phyloP scores from a whole-genome alignment of 2,113 vertebrate genomes.

The Psilopsiagon aurifrons region DNA sequence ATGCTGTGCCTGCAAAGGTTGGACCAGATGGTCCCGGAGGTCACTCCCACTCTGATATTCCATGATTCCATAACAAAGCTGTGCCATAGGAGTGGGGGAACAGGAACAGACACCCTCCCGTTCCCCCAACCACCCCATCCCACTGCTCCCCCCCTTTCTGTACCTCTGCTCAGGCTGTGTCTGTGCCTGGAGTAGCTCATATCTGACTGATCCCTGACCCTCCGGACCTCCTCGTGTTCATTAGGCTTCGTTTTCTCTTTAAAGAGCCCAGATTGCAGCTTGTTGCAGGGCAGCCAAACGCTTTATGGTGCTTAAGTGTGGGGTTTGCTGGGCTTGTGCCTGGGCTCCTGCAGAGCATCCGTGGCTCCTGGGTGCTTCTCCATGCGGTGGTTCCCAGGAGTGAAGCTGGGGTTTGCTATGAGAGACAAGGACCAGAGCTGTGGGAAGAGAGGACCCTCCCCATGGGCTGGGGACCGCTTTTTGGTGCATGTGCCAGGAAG shows the following conservation, averaged over 20 bases:
- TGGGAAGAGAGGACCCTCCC: not conserved
- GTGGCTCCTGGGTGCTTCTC: not conserved
- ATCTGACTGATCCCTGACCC: not conserved
- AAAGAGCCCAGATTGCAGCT: not conserved
- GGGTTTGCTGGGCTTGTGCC: not conserved
- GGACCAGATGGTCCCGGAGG: not conserved
- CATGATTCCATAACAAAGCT: not conserved
- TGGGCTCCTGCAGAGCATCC: not conserved
- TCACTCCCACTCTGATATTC: not conserved
- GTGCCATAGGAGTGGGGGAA: not conserved
- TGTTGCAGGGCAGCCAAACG: accelerated
- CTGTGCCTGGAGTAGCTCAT: not conserved
- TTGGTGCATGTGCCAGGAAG: accelerated
- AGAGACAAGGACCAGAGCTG: not conserved
- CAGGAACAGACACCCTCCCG: accelerated
- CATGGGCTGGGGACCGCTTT: not conserved
- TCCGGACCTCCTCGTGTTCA: accelerated
- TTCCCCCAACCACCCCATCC: not conserved
- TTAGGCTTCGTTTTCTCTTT: not conserved
- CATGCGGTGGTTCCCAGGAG: not conserved
- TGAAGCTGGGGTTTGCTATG: not conserved
- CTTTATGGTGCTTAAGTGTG: not conserved
- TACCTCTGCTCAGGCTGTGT: not conserved
- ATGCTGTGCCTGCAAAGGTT: not conserved
- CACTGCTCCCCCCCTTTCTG: too few relatives aligned